Conservation (phyloP, 2,113 vertebrate species). For the Planiliza haematocheilus region DNA sequence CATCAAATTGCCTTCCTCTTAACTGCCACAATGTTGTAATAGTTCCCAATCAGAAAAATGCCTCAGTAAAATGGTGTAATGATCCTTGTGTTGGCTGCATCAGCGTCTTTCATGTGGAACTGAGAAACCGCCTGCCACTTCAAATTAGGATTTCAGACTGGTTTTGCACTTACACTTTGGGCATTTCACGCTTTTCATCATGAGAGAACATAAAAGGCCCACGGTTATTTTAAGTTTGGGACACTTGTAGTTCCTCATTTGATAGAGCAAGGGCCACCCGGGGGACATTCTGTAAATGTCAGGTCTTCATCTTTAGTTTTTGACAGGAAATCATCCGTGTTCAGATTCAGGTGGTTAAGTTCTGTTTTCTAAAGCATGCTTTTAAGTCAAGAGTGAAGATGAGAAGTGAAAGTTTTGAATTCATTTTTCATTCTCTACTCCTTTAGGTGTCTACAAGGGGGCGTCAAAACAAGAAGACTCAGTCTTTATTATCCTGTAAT, state of each 20-base stretch:
- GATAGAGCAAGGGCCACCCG: background rate
- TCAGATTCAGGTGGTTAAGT: background rate
- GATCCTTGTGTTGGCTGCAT: background rate
- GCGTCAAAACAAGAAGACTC: conserved; percentile 92
- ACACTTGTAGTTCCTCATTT: conserved; percentile 61
- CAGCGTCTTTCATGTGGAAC: background rate
- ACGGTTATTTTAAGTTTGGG: conserved; percentile 32
- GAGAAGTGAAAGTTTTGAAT: background rate
- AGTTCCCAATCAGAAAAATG: background rate
- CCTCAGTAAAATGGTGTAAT: background rate
- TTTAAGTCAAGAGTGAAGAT: background rate
- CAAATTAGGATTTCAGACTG: background rate
- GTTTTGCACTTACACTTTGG: conserved; percentile 31
- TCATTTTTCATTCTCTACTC: conserved; percentile 18
- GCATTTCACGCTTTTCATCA: conserved; percentile 9
- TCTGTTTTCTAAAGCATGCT: background rate
- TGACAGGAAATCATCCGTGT: conserved; percentile 28
- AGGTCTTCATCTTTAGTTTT: conserved; percentile 16
- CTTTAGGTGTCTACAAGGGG: conserved; percentile 93
- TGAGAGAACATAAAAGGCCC: background rate
- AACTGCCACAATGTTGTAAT: background rate
- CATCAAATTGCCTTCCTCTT: background rate
- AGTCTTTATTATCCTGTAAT: conserved; percentile 93
- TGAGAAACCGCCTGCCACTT: background rate
- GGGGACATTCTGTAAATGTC: conserved; percentile 2